These are phyloP conservation scores for Agonopterix heracliana DNA, from an alignment of 2,888 invertebrate genomes.

Conservation along the genomic window DNA sequence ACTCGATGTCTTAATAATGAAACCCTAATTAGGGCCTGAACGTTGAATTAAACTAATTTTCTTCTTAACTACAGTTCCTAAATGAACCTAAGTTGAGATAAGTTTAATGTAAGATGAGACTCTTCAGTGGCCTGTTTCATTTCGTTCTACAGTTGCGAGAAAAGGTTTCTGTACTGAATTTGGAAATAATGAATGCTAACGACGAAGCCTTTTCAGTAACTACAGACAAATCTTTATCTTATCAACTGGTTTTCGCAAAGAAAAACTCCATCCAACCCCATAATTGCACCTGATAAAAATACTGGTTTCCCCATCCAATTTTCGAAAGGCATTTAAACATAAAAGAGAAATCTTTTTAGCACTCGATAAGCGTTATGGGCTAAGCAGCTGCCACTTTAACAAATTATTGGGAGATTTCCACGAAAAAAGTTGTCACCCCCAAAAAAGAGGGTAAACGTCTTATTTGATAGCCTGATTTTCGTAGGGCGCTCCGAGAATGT, in stretches of 20 bases:
- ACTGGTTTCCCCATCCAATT: slow-evolving; percentile 8
- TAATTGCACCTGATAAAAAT: slow-evolving; percentile 9
- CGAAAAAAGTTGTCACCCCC: slow-evolving; percentile 69
- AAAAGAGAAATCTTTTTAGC: slow-evolving; percentile 26
- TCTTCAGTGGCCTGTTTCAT: too few species aligned
- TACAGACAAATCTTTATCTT: too few species aligned
- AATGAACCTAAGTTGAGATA: too few species aligned
- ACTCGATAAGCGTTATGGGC: slow-evolving; percentile 68
- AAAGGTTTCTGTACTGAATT: too few species aligned
- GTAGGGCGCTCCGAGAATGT: slow-evolving; percentile 64
- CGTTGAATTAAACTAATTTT: too few species aligned
- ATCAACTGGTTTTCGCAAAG: too few species aligned
- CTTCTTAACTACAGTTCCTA: too few species aligned
- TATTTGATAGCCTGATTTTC: slow-evolving; percentile 72
- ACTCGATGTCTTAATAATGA: too few species aligned
- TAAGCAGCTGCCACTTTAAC: slow-evolving; percentile 73
- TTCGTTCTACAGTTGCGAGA: too few species aligned
- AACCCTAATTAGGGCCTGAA: too few species aligned
- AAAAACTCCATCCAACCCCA: neutral
- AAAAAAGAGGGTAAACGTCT: slow-evolving; percentile 53
- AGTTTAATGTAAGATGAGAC: neutral
- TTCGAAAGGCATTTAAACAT: slow-evolving; percentile 24
- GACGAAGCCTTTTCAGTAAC: too few species aligned
- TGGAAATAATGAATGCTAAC: too few species aligned
- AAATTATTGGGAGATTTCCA: slow-evolving; percentile 71